Percentiles rank a stretch among this genome's conserved stretches.
Conservation (phyloP, 2,113 vertebrate species). For the Aegithalos caudatus region DNA sequence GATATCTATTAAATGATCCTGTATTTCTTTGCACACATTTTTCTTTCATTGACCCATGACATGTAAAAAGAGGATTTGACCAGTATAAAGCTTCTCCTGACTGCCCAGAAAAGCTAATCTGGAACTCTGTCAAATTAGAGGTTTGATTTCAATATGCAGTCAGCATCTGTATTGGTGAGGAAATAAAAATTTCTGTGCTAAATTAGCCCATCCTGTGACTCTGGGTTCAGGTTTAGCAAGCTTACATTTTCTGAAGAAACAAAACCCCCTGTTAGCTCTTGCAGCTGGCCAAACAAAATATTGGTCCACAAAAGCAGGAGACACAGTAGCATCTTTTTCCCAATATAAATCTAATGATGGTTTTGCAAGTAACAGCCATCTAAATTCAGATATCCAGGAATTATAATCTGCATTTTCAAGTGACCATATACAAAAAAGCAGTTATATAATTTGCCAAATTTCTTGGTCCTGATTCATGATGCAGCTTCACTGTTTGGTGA, state of each 20-base stretch:
- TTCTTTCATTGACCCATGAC: not conserved
- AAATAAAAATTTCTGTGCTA: not conserved
- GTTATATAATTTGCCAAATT: not conserved
- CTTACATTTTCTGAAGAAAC: not conserved
- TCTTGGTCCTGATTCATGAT: not conserved
- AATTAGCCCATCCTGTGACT: not conserved
- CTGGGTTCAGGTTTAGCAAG: not conserved
- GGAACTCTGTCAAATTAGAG: not conserved
- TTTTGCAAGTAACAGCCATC: not conserved
- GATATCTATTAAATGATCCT: not conserved
- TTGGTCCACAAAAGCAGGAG: not conserved
- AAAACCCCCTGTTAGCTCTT: not conserved
- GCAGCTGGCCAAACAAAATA: not conserved
- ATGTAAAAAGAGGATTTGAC: not conserved
- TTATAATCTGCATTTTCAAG: not conserved
- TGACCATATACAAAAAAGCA: not conserved
- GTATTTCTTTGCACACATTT: not conserved
- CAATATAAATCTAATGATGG: not conserved
- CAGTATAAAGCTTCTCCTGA: not conserved
- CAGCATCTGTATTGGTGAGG: not conserved
- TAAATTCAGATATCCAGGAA: not conserved
- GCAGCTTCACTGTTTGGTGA: not conserved
- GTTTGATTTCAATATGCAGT: not conserved
- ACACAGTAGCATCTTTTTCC: not conserved
- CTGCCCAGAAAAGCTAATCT: not conserved